A percentile compares a stretch with the other conserved stretches of the same genome.
phyloP scores from a whole-genome alignment of 2,113 vertebrate genomes.

The Beaufortia kweichowensis region DNA sequence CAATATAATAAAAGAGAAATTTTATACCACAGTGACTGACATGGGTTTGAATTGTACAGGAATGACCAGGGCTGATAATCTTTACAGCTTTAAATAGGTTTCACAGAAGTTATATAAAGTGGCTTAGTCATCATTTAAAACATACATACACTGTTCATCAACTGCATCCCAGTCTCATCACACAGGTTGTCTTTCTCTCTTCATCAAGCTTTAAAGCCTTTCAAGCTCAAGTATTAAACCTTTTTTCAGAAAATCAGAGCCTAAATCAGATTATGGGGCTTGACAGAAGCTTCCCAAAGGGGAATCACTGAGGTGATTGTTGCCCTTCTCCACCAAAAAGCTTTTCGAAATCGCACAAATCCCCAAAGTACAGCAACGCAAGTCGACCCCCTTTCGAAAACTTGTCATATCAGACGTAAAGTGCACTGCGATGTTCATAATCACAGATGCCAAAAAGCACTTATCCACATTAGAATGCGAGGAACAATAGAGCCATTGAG shows the following conservation, averaged over 20 bases:
- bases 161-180: background rate
- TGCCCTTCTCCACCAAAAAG: slow-evolving; percentile 45
- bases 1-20: no score
- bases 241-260: slow-evolving; percentile 43
- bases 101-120: background rate
- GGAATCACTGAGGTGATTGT: slow-evolving; percentile 47
- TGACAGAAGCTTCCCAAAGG: slow-evolving; percentile 31
- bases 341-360: slow-evolving; percentile 48
- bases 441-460: slow-evolving; percentile 61
- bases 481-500: slow-evolving; percentile 10
- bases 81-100: background rate
- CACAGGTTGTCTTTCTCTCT: slow-evolving; percentile 4
- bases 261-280: slow-evolving; percentile 48
- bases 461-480: slow-evolving; percentile 45
- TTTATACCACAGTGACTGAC: no score
- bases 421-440: slow-evolving; percentile 57
- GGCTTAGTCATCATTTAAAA: background rate
- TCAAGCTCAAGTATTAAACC: slow-evolving; percentile 31
- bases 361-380: slow-evolving; percentile 45
- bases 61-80: background rate
- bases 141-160: background rate
- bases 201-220: slow-evolving; percentile 30
- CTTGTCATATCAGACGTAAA: slow-evolving; percentile 59
- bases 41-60: no score
- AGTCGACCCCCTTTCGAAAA: slow-evolving; percentile 55